phyloP scores from a whole-genome alignment of 2,113 vertebrate genomes.

The Rhinoptilus africanus region DNA sequence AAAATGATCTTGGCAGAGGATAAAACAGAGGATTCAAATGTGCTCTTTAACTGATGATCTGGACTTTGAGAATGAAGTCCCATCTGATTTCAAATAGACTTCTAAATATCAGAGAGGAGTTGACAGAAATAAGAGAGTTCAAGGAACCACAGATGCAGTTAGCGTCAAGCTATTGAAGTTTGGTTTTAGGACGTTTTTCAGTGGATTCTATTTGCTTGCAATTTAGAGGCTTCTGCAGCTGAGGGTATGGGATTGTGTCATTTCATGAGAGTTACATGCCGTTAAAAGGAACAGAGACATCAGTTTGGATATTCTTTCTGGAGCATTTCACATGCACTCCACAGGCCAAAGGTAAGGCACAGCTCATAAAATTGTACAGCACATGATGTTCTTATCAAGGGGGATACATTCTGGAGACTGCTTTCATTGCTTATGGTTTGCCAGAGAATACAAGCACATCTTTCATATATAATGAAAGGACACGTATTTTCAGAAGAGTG shows the following conservation, averaged over 20 bases:
- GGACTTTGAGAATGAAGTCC: constrained; percentile 59
- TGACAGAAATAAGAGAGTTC: constrained; percentile 56
- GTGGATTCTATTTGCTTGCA: constrained; percentile 52
- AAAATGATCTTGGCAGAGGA: constrained; percentile 60
- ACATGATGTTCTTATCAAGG: constrained; percentile 10
- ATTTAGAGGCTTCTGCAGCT: constrained; percentile 44
- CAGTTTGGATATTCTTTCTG: neutral
- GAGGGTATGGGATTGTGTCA: neutral
- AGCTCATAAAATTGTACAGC: constrained; percentile 3
- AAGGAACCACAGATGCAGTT: constrained; percentile 58
- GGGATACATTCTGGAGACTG: neutral
- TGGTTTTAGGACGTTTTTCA: constrained; percentile 32
- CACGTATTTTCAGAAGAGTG: neutral
- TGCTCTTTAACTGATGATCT: constrained; percentile 61
- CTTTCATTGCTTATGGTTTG: neutral
- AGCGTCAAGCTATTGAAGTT: constrained; percentile 65
- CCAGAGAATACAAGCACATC: neutral
- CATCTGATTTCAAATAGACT: constrained; percentile 68
- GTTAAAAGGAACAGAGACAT: constrained; percentile 23
- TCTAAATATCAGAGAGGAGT: constrained; percentile 62
- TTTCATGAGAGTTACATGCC: constrained; percentile 47
- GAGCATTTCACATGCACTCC: neutral
- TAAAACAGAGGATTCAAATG: constrained; percentile 61
- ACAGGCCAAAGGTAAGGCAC: constrained; percentile 13
- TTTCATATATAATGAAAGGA: neutral